phyloP scores from a whole-genome alignment of 1,140 invertebrate genomes.

The Anadara kagoshimensis region DNA sequence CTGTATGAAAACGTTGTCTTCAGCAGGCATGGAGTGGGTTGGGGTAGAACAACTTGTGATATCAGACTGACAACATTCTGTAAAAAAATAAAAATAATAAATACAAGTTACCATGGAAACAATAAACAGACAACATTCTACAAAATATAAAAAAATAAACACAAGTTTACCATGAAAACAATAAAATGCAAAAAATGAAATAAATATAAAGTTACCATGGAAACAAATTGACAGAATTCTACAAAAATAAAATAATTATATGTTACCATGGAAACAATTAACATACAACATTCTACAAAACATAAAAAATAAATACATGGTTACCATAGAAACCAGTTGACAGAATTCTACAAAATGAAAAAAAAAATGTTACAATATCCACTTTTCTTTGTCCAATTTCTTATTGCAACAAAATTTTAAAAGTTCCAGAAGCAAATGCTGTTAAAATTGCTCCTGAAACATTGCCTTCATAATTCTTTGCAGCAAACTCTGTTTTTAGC shows the following conservation, averaged over 20 bases:
- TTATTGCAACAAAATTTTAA: too few species aligned
- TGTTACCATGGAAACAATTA: background rate
- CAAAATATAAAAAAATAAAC: background rate
- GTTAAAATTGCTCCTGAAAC: too few species aligned
- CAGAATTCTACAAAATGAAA: background rate
- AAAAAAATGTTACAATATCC: background rate
- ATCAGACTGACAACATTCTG: slow-evolving; percentile 30
- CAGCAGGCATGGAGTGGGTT: slow-evolving; percentile 29
- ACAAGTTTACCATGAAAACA: background rate
- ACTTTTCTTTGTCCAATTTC: too few species aligned
- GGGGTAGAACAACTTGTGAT: slow-evolving; percentile 13
- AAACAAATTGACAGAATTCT: background rate
- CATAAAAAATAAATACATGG: background rate
- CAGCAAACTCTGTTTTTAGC: too few species aligned
- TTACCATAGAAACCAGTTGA: background rate
- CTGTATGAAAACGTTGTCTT: slow-evolving; percentile 29
- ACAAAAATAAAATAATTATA: background rate
- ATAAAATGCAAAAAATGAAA: too few species aligned
- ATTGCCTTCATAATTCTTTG: too few species aligned
- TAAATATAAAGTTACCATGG: too few species aligned
- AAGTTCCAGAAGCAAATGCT: too few species aligned
- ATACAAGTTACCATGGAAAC: background rate
- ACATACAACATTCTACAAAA: background rate
- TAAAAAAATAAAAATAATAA: background rate
- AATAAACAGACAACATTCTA: background rate